phyloP scores from a whole-genome alignment of 1,140 invertebrate genomes.

The Camponotus vicinus region DNA sequence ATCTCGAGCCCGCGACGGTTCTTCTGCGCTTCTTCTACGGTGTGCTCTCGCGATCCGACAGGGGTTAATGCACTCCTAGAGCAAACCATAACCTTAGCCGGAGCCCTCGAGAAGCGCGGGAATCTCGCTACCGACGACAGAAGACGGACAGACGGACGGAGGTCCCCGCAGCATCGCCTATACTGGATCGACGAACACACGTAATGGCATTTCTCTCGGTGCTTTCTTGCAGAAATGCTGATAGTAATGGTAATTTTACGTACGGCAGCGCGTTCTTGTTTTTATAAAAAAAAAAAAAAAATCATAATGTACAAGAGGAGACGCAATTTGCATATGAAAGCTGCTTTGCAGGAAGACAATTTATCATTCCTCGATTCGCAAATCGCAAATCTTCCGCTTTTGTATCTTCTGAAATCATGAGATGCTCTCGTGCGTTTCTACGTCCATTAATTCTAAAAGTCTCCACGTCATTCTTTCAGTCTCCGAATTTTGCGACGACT shows the following conservation, averaged over 20 bases:
- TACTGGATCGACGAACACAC: conserved; percentile 18
- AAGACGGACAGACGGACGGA: neutral
- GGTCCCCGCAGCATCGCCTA: neutral
- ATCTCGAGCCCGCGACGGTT: conserved; percentile 61
- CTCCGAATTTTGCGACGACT: neutral
- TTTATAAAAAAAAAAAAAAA: no score
- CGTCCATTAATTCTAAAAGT: neutral
- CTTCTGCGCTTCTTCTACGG: conserved; percentile 75
- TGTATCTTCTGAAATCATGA: neutral
- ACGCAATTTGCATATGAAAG: no score
- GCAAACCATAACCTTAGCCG: conserved; percentile 75
- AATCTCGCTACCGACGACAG: conserved; percentile 56
- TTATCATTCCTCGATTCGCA: neutral
- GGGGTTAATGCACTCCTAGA: conserved; percentile 85
- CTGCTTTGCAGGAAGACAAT: no score
- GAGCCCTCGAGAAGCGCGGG: conserved; percentile 65
- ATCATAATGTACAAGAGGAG: no score
- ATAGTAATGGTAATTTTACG: no score
- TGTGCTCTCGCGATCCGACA: conserved; percentile 76
- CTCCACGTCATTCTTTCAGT: neutral
- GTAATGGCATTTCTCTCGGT: conserved; percentile 5
- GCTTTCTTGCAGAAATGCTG: neutral
- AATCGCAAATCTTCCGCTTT: neutral
- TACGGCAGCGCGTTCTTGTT: no score
- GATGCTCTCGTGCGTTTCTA: neutral